phyloP scores from a whole-genome alignment of 2,888 invertebrate genomes.

The Orthosia incerta region DNA sequence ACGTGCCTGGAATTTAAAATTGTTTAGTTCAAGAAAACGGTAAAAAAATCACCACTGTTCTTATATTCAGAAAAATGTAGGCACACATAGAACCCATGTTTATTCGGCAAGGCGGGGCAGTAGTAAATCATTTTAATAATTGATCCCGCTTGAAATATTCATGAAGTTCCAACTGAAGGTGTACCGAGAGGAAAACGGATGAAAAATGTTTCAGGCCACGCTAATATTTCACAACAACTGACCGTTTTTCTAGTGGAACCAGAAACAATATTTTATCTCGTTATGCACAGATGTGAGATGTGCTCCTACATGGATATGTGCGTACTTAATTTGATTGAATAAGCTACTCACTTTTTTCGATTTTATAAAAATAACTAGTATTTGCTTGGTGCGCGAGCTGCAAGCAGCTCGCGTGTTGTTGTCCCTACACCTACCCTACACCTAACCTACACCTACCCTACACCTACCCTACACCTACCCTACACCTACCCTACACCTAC shows the following conservation, averaged over 20 bases:
- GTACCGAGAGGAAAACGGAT: constrained; percentile 82
- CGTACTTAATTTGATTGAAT: constrained; percentile 14
- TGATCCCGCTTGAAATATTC: constrained; percentile 89
- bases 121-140: constrained; percentile 91
- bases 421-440: too few species aligned
- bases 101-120: constrained; percentile 76
- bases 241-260: constrained; percentile 73
- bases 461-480: too few species aligned
- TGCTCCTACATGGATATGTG: not conserved
- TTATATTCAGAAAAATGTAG: constrained; percentile 72
- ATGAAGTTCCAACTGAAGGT: constrained; percentile 86
- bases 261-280: constrained; percentile 67
- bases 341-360: not conserved
- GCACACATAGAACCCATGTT: constrained; percentile 77
- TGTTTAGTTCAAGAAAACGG: constrained; percentile 60
- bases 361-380: not conserved
- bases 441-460: too few species aligned
- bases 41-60: constrained; percentile 67
- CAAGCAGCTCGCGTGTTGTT: too few species aligned
- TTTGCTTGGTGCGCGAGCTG: too few species aligned
- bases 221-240: constrained; percentile 81
- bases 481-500: too few species aligned
- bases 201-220: constrained; percentile 83
- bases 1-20: constrained; percentile 69
- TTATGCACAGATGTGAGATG: constrained; percentile 28